Percentiles rank a stretch among this genome's conserved stretches.
Conservation (phyloP, 2,888 invertebrate genomes). For the Cheilosia urbana region DNA sequence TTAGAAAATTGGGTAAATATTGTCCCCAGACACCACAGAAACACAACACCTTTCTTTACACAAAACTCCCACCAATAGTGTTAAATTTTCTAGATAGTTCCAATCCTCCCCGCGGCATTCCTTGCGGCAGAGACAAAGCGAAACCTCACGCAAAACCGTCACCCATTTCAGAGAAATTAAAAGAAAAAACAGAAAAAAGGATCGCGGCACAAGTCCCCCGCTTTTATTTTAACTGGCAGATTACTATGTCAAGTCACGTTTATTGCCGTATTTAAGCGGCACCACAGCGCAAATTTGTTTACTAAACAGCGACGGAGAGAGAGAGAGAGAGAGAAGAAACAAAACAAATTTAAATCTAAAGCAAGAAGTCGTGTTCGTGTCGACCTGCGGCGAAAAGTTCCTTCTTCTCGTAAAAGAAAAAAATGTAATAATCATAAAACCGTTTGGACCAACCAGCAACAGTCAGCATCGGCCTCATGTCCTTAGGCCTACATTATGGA, state of each 20-base stretch:
- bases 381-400: slow-evolving; percentile 57
- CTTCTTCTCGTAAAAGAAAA: slow-evolving; percentile 37
- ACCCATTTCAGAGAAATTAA: slow-evolving; percentile 60
- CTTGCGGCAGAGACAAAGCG: slow-evolving; percentile 17
- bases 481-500: slow-evolving; percentile 53
- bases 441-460: slow-evolving; percentile 63
- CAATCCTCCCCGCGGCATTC: not conserved
- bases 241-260: slow-evolving; percentile 84
- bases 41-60: not conserved
- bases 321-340: not conserved
- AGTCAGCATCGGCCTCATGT: slow-evolving; percentile 62
- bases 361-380: slow-evolving; percentile 48
- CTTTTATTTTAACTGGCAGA: slow-evolving; percentile 73
- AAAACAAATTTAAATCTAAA: not conserved
- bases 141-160: not conserved
- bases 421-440: slow-evolving; percentile 47
- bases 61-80: slow-evolving; percentile 50
- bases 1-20: slow-evolving; percentile 67
- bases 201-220: slow-evolving; percentile 5
- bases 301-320: slow-evolving; percentile 52
- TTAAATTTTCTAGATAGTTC: slow-evolving; percentile 60
- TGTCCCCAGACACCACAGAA: slow-evolving; percentile 43
- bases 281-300: slow-evolving; percentile 72
- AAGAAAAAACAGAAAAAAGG: slow-evolving; percentile 28
- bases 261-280: slow-evolving; percentile 80